Base-by-base conservation (phyloP, 1,140 invertebrate genomes). In the Archivesica marissinica region DNA sequence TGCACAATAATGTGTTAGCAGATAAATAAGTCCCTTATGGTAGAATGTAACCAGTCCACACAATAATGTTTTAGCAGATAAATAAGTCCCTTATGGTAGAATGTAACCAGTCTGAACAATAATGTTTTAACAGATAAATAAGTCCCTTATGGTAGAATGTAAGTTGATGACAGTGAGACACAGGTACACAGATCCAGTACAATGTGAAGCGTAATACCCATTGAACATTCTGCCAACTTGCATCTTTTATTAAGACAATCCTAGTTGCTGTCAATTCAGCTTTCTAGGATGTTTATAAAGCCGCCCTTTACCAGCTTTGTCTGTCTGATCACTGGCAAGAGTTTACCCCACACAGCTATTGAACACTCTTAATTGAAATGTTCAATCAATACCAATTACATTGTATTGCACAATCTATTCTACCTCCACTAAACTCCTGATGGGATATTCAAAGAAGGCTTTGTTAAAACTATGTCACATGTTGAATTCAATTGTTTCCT, bases 401-500 rank as follows among this genome's bases (percentile, higher is more conserved):
- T n/a, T n/a, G n/a, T n/a, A 44, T 44, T 72, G 15, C 38, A 3
- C 66, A 25, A 72, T 72, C 66, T 44, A 44, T 72, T 25, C 44
- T 44, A 41, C 39, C 41, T 72, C 66, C 66, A 72, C 35, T 72
- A 23, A 44, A 11, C 3, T 35, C 39, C 39, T 72, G 44, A 23
- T n/a, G 25, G 39, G 35, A 17, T 33, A 7, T 17, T 7, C 7
- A 2, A 2, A 70, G n/a, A 1, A 0, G 4, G 20, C 44, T 70
- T 70, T 44, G 66, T 30, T 38, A 33, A 15, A 23, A 70, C n/a
- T n/a, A 47, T 44, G 66, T 70, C 44, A 70, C n/a, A 44, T 50
- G 25, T 44, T 1, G 30, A 15, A 44, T 50, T 70, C 30, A n/a
- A 64, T 35, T 64, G 15, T 35, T 64, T 35, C 30, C 4, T 64